phyloP scores from a whole-genome alignment of 2,113 vertebrate species.

The Ailurus styani region DNA sequence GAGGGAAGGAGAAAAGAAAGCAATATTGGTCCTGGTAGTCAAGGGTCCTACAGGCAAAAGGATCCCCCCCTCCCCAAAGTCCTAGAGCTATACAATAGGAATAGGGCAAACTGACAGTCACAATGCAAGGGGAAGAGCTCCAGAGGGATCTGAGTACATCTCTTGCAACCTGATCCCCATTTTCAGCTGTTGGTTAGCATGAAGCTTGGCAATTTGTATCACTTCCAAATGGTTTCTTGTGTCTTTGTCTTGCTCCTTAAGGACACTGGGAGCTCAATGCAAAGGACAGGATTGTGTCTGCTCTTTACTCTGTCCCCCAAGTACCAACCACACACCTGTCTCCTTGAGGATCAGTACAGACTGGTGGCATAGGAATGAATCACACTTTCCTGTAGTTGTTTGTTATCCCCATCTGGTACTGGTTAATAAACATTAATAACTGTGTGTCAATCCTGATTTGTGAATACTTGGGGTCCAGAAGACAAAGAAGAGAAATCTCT shows the following conservation, averaged over 20 bases:
- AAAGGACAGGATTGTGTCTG: slow-evolving; percentile 24
- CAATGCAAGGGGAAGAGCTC: background rate
- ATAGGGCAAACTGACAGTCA: background rate
- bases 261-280: slow-evolving; percentile 3
- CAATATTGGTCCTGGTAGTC: slow-evolving; percentile 64
- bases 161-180: background rate
- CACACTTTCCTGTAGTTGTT: background rate
- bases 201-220: background rate
- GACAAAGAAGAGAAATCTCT: slow-evolving; percentile 64
- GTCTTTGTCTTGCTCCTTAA: slow-evolving; percentile 31
- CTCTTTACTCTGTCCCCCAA: slow-evolving; percentile 55
- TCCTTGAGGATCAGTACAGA: slow-evolving; percentile 12
- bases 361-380: background rate
- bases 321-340: slow-evolving; percentile 26
- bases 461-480: slow-evolving; percentile 60
- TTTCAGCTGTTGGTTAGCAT: background rate
- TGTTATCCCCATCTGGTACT: background rate
- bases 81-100: background rate
- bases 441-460: slow-evolving; percentile 37
- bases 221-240: slow-evolving; percentile 26
- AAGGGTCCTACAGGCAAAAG: slow-evolving; percentile 37
- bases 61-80: slow-evolving; percentile 24
- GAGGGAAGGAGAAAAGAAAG: slow-evolving; percentile 66
- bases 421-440: slow-evolving; percentile 12
- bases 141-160: background rate